Evolutionary conservation across 2,113 vertebrate genomes (phyloP).

Genomic region (Emydura subglobosa): DNA sequence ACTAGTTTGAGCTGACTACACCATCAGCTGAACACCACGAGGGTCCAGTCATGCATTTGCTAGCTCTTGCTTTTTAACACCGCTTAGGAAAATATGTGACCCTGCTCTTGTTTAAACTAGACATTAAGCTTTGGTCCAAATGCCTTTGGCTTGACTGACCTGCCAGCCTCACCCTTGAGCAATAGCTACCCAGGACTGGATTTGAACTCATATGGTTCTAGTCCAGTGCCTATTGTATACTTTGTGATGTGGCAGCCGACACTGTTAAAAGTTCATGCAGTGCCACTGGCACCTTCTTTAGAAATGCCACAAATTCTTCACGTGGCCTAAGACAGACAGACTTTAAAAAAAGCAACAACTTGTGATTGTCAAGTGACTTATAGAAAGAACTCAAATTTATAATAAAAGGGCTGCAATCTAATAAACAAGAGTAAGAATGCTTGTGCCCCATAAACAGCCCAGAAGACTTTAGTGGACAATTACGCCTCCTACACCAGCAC

Average conservation of each 20-base stretch:
- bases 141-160: not conserved
- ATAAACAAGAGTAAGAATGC: conserved; percentile 2
- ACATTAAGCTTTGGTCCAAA: not conserved
- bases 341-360: rapidly evolving
- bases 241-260: not conserved
- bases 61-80: conserved; percentile 17
- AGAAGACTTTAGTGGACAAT: not conserved
- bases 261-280: not conserved
- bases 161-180: not conserved
- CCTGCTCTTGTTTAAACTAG: conserved; percentile 11
- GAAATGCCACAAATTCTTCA: not conserved
- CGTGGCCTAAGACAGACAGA: not conserved
- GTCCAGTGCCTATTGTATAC: not conserved
- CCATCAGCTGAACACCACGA: not conserved
- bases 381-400: not conserved
- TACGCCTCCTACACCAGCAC: conserved; percentile 12
- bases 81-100: conserved; percentile 24
- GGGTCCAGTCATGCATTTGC: conserved; percentile 23
- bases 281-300: not conserved
- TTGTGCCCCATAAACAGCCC: not conserved
- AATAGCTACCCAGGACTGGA: not conserved
- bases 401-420: conserved; percentile 4
- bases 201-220: not conserved
- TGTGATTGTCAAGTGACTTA: conserved; percentile 47
- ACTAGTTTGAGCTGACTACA: not conserved